phyloP scores from a whole-genome alignment of 2,888 invertebrate genomes.

The Xylophagus ater region DNA sequence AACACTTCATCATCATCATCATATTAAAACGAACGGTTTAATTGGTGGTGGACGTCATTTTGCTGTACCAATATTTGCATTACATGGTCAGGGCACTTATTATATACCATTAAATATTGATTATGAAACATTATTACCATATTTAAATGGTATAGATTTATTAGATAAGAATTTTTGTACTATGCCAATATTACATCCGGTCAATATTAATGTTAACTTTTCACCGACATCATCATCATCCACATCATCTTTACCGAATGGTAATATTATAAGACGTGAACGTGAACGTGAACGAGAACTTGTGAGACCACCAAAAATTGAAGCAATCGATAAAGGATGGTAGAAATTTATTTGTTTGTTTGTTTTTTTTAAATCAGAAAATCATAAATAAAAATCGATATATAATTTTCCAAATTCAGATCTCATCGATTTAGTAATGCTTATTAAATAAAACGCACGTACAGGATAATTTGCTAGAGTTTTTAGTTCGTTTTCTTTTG shows the following conservation, averaged over 20 bases:
- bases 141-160: constrained; percentile 50
- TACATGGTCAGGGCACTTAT: constrained; percentile 79
- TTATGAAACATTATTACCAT: constrained; percentile 57
- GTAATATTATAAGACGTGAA: too few species aligned
- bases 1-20: constrained; percentile 10
- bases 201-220: constrained; percentile 83
- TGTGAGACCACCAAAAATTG: constrained; percentile 26
- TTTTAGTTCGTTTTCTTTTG: too few species aligned
- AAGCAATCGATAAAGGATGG: constrained; percentile 36
- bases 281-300: too few species aligned
- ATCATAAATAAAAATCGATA: too few species aligned
- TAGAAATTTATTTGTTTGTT: too few species aligned
- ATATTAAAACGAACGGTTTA: constrained; percentile 12
- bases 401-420: too few species aligned
- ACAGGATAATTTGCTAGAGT: too few species aligned
- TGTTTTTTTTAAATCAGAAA: too few species aligned
- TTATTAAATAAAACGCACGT: too few species aligned
- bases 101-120: constrained; percentile 81
- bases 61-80: constrained; percentile 76
- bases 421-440: too few species aligned
- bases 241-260: constrained; percentile 5
- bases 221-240: constrained; percentile 27
- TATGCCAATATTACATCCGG: constrained; percentile 61
- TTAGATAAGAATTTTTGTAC: constrained; percentile 44
- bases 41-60: constrained; percentile 26